Evolutionary conservation across 2,797 vertebrate genomes (phyloP).

Genomic region (Capromys pilorides): DNA sequence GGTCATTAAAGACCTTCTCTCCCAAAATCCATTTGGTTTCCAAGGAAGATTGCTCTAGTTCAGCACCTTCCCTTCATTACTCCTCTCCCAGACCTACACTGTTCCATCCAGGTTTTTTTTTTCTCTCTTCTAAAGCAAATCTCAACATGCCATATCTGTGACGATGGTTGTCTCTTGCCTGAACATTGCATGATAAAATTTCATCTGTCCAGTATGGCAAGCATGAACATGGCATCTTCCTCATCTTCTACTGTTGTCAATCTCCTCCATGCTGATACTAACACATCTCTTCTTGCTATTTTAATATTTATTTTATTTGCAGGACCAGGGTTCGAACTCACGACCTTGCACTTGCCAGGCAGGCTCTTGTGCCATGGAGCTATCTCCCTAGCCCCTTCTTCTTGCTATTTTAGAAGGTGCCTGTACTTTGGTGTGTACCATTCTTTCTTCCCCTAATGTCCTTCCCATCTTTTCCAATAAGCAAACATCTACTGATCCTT

Average conservation of each 20-base stretch:
- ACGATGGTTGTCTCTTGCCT: neutral
- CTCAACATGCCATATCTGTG: neutral
- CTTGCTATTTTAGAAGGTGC: neutral
- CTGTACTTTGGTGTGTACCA: neutral
- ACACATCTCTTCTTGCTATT: neutral
- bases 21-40: neutral
- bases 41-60: fast-evolving
- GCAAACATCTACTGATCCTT: neutral
- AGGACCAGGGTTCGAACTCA: too few relatives aligned
- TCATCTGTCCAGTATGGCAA: neutral
- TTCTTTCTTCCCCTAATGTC: neutral
- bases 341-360: too few relatives aligned
- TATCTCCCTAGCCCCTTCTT: too few relatives aligned
- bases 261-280: neutral
- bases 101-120: neutral
- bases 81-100: neutral
- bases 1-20: neutral
- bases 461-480: neutral
- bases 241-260: neutral
- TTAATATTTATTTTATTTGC: too few relatives aligned
- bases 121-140: neutral
- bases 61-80: neutral
- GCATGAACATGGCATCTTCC: neutral
- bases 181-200: neutral
- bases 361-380: too few relatives aligned